phyloP scores from a whole-genome alignment of 2,888 invertebrate species.

The Eucera pruinosa region DNA sequence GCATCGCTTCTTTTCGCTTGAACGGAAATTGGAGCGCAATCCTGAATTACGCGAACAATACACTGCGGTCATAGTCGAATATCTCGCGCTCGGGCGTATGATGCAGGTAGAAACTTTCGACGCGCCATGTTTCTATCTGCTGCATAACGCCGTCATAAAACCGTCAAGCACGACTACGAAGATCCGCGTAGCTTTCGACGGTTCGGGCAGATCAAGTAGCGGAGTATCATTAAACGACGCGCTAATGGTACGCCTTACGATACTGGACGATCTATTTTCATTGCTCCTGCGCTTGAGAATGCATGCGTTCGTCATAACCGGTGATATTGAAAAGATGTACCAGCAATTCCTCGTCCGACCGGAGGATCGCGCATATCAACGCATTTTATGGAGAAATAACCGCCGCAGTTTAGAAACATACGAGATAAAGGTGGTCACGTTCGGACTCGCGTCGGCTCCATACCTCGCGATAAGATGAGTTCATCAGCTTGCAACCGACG shows the following conservation, averaged over 20 bases:
- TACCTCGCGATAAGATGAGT: too few relatives aligned
- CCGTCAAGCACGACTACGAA: too few relatives aligned
- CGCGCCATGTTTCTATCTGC: conserved; percentile 3
- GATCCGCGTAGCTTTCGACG: conserved; percentile 29
- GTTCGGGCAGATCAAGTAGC: not conserved
- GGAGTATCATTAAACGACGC: conserved; percentile 14
- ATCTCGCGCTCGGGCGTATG: conserved; percentile 1
- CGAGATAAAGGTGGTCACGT: conserved; percentile 6
- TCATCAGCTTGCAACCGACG: conserved; percentile 10
- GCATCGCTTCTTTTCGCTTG: too few relatives aligned
- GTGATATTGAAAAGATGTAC: conserved; percentile 33
- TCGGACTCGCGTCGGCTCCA: conserved; percentile 2
- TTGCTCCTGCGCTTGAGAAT: not conserved
- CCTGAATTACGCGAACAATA: not conserved
- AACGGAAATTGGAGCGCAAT: not conserved
- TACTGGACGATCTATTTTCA: not conserved
- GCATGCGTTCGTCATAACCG: conserved; percentile 4
- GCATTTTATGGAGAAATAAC: too few relatives aligned
- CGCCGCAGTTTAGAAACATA: not conserved
- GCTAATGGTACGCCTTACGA: not conserved
- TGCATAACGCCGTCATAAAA: conserved; percentile 34
- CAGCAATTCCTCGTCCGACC: too few relatives aligned
- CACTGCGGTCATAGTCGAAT: not conserved
- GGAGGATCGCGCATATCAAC: too few relatives aligned
- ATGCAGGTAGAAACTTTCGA: not conserved